Base-by-base conservation (phyloP, 2,888 invertebrate species). In the Drosophila diplacantha region DNA sequence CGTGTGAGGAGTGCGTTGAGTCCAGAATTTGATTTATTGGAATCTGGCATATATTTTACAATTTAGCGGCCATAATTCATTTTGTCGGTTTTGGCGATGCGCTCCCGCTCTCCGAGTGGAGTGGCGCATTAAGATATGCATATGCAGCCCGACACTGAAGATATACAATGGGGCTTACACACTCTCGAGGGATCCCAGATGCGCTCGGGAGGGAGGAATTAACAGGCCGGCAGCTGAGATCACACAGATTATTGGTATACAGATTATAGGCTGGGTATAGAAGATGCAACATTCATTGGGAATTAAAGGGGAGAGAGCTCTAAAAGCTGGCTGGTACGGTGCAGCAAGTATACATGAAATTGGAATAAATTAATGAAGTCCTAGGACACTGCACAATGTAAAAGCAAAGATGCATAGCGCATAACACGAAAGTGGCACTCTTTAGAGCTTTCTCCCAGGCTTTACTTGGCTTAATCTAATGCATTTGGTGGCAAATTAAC, bases 11-110 rank as follows among this genome's bases (percentile, higher is more conserved):
- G 43, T 51, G 51, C 39, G 50, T 59, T 59, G 24, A 51, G 53
- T 65, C 63, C 47, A 44, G 63, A 74, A 69, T 83, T 81, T 80
- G 80, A 80, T 80, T 80, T 80, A 83, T 80, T 70, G 79, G 73
- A 80, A 78, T 81, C 81, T 74, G 72, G 72, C 83, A 68, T 83
- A 80, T 83, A 80, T 83, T 83, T 80, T 83, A 83, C 80, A 80
- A 83, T 80, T 80, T 80, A 81, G 80, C 80, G 80, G 81, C 81
- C 71, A 83, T 80, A 83, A 83, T 81, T 80, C 80, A 80, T 80
- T 81, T 81, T 75, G 81, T 81, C 74, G 79, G 81, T 81, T 79
- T 77, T 72, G 65, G 62, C 68, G 61, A 71, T 78, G 70, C 73
- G 71, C 73, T 75, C 55, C 63, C 75, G 60, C 75, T 54, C 52